These are phyloP conservation scores for Meloidogyne hapla DNA, from an alignment of 1,140 invertebrate species.

Conservation along the genomic window DNA sequence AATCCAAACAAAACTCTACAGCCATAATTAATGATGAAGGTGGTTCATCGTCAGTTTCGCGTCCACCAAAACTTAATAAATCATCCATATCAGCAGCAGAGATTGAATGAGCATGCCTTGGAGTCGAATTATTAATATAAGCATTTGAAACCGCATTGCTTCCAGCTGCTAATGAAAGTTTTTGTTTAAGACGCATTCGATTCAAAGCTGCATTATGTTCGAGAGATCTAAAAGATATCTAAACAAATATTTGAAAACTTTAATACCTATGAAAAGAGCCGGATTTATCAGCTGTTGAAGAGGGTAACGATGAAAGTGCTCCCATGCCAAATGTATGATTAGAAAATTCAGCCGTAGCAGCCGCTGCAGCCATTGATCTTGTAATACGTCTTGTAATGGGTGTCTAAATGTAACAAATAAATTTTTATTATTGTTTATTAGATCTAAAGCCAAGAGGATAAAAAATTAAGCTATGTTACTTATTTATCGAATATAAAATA, in stretches of 20 bases:
- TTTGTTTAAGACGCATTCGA: conserved; percentile 25
- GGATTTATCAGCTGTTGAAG: conserved; percentile 22
- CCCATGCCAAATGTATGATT: neutral
- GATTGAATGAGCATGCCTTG: neutral
- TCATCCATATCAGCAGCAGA: conserved; percentile 14
- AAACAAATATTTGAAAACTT: neutral
- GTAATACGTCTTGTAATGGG: conserved; percentile 1
- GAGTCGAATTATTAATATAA: conserved; percentile 9
- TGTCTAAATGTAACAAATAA: neutral
- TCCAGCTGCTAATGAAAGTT: conserved; percentile 10
- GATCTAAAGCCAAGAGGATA: no score
- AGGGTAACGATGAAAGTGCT: conserved; percentile 12
- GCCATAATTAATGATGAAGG: conserved; percentile 21
- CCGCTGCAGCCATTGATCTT: conserved; percentile 20
- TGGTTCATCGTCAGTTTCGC: conserved; percentile 9
- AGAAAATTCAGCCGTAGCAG: neutral
- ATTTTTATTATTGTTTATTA: no score
- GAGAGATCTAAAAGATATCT: neutral
- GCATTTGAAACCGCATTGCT: neutral
- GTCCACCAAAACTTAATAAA: conserved; percentile 26
- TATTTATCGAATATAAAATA: no score
- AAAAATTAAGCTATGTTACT: no score
- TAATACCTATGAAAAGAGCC: neutral
- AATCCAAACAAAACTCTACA: conserved; percentile 35
- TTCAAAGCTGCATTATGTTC: conserved; percentile 25